Base-by-base conservation (phyloP, 30 jellyfish, hydroid and myxozoan species). In the Chironex yamaguchii region DNA sequence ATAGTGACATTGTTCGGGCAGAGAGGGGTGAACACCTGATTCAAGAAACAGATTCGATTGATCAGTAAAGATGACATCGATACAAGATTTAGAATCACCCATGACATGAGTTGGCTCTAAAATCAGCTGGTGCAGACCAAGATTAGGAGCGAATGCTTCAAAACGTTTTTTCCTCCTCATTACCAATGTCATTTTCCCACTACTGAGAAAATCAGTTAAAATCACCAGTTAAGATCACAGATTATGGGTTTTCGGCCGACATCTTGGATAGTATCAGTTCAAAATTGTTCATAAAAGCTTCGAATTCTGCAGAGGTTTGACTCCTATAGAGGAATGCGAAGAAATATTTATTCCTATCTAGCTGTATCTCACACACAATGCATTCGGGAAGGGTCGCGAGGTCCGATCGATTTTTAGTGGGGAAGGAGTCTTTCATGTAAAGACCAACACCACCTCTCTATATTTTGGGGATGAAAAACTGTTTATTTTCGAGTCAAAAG, bases 321-420 rank as follows among this genome's bases (percentile, higher is more conserved):
- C 71, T 69, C 36, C 77, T 42, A 28, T 72, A 72, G 25, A 72
- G 23, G 34, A 72, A 34, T 20, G 76, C 23, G 30, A 42, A 72
- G 48, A 72, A 42, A 27, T 34, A 52, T 22, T 76, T 76, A 17
- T 25, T 76, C 62, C 80, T 25, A 28, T 52, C 3, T 33, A 76
- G 33, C 88, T 76, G 88, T n/a, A 17, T 52, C 54, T 76, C 79
- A 28, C 88, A 76, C 11, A 52, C 88, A 76, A 50, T 52, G 34
- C 31, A 49, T 76, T 50, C 80, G 2, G 88, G 88, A 1, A 76
- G 79, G 13, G 80, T 50, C 21, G 22, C 62, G 12, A 76, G 80
- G 27, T 76, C 88, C 20, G 88, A 34, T n/a, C 88, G 65, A 4
- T 76, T 31, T 36, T 49, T 51, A 2, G 79, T 63, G 54, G 88